A percentile compares a stretch with the other conserved stretches of the same genome.
phyloP scores from a whole-genome alignment of 2,797 vertebrate genomes.

The Manis pentadactyla region DNA sequence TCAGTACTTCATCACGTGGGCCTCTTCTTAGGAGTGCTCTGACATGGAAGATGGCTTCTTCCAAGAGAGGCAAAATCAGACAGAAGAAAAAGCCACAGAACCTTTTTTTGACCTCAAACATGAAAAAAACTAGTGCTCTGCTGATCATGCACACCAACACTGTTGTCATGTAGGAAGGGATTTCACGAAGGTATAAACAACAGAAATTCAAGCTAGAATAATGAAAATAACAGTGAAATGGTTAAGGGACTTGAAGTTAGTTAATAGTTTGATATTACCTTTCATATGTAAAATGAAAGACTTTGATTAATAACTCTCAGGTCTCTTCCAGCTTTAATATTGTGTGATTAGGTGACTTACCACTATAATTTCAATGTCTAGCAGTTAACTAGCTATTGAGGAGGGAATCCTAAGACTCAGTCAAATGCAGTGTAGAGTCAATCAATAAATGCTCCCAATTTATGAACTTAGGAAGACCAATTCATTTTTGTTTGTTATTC shows the following conservation, averaged over 20 bases:
- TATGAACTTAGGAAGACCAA: background rate
- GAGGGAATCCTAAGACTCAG: background rate
- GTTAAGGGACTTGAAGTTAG: background rate
- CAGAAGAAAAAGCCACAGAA: background rate
- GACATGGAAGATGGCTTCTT: background rate
- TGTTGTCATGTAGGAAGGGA: background rate
- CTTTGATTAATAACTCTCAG: background rate
- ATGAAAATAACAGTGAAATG: background rate
- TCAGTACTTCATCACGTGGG: background rate
- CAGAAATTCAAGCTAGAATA: background rate
- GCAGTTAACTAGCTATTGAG: background rate
- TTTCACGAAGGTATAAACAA: background rate
- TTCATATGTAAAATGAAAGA: background rate
- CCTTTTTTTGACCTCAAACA: background rate
- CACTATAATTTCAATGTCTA: conserved; percentile 4
- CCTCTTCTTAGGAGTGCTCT: background rate
- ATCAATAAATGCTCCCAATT: background rate
- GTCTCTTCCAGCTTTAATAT: background rate
- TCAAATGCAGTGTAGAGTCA: background rate
- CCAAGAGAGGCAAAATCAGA: background rate
- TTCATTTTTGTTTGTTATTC: background rate
- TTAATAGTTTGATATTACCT: background rate
- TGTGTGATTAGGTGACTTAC: background rate
- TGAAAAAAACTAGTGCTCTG: background rate
- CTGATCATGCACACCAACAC: background rate